Conservation (phyloP, 92 coral and sea anemone genomes). For the Parazoanthus atlanticus region DNA sequence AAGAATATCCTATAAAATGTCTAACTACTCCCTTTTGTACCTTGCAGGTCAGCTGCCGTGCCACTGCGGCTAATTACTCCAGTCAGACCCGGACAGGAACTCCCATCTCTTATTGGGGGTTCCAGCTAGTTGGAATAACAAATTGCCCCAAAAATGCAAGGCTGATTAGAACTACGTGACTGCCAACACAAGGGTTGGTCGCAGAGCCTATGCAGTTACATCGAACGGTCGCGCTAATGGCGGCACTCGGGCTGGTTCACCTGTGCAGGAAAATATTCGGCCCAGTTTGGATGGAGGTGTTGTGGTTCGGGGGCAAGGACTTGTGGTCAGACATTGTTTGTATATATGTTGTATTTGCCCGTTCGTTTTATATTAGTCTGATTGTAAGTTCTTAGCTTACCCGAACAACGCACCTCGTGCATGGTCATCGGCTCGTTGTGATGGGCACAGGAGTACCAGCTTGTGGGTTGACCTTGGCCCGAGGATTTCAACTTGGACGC, state of each 20-base stretch:
- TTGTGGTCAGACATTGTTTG: neutral
- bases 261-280: neutral
- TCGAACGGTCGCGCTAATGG: no score
- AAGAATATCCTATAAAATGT: neutral
- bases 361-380: neutral
- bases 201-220: no score
- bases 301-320: neutral
- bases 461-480: no score
- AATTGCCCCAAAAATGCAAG: neutral
- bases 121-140: neutral
- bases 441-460: no score
- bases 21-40: neutral
- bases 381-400: neutral
- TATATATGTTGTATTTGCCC: neutral
- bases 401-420: no score
- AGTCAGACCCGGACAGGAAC: constrained; percentile 69
- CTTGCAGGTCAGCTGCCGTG: constrained; percentile 1
- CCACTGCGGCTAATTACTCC: constrained; percentile 75
- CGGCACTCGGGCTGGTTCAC: no score
- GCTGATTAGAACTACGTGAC: neutral
- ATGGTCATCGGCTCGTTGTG: no score
- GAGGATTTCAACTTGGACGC: no score
- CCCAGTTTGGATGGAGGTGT: neutral
- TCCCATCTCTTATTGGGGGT: constrained; percentile 66
- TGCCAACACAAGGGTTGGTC: neutral